A percentile compares a stretch with the other conserved stretches of the same genome.
These are phyloP conservation scores for Auanema freiburgensis DNA, from an alignment of 2,888 invertebrate genomes.

Conservation along the genomic window DNA sequence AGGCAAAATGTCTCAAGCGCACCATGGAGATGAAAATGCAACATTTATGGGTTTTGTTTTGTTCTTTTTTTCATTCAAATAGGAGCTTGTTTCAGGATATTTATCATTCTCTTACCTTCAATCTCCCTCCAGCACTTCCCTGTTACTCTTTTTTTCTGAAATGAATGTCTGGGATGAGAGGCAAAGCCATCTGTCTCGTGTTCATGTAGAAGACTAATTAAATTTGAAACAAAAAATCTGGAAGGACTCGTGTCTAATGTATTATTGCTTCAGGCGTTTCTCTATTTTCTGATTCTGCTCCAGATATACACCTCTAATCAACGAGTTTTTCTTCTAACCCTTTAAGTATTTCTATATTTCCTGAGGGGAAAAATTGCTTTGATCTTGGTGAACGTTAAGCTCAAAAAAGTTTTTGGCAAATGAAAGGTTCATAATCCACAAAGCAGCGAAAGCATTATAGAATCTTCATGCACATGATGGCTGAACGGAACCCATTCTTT, in stretches of 20 bases:
- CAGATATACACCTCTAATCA: too few species aligned
- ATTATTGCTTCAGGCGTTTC: not conserved
- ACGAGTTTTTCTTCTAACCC: too few species aligned
- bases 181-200: not conserved
- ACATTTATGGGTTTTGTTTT: too few species aligned
- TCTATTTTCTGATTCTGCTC: not conserved
- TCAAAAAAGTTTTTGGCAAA: conserved; percentile 68
- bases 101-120: too few species aligned
- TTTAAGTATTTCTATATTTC: too few species aligned
- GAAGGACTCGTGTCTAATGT: not conserved
- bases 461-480: conserved; percentile 1
- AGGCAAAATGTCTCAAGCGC: too few species aligned
- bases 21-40: too few species aligned
- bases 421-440: conserved; percentile 93
- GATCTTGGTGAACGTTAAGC: not conserved
- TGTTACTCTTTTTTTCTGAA: too few species aligned
- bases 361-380: not conserved
- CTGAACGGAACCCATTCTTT: not conserved
- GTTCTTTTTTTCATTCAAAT: too few species aligned
- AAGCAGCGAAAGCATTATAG: conserved; percentile 75
- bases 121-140: too few species aligned
- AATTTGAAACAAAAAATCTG: conserved; percentile 17
- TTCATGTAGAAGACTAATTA: not conserved
- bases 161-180: too few species aligned
- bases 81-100: too few species aligned